Base-by-base conservation (phyloP, 2,888 invertebrate genomes). In the Agrochola lychnidis region DNA sequence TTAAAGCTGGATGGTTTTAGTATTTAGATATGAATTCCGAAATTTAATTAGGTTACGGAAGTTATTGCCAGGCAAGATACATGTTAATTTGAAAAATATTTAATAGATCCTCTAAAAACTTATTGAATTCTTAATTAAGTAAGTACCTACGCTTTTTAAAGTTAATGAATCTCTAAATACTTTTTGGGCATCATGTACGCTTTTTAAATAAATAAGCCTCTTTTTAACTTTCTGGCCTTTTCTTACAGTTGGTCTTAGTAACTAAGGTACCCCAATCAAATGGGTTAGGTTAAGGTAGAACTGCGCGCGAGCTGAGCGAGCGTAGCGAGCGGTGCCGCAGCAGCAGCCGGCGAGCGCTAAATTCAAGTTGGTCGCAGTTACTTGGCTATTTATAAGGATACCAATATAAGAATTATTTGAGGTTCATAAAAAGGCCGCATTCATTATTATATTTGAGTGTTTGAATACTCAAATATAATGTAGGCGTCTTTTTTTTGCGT, bases 1-100 rank as follows among this genome's bases (percentile, higher is more conserved):
- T 75, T 56, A 9, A 19, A 56, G 66, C 40, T 66, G 36, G 59
- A 45, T 66, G 36, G 25, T 53, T 57, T 42, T 36, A 64, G 19
- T 42, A 59, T 53, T n/a, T 22, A 36, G 16, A 16, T 2, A 25
- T 42, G n/a, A 78, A 70, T 63, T 57, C 14, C 3, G 14, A n/a
- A 63, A 25, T 53, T 30, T 36, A 14, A 51, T 19, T 53, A 6
- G 40, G 22, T 53, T 57, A 64, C 16, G 22, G 14, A 48, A 30
- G 3, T 30, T 9, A 16, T n/a, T 76, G 9, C 6, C 0, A 25
- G 19, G 48, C 25, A 19, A 30, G 16, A 51, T 40, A 16, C 14
- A 22, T 40, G 48, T 40, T 48, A n/a, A 14, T 30, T 56, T 12
- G 12, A 10, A n/a, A 56, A n/a, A n/a, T 4, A 12, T 53, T 53